phyloP scores from a whole-genome alignment of 2,888 invertebrate species.

The Sthenelais limicola region DNA sequence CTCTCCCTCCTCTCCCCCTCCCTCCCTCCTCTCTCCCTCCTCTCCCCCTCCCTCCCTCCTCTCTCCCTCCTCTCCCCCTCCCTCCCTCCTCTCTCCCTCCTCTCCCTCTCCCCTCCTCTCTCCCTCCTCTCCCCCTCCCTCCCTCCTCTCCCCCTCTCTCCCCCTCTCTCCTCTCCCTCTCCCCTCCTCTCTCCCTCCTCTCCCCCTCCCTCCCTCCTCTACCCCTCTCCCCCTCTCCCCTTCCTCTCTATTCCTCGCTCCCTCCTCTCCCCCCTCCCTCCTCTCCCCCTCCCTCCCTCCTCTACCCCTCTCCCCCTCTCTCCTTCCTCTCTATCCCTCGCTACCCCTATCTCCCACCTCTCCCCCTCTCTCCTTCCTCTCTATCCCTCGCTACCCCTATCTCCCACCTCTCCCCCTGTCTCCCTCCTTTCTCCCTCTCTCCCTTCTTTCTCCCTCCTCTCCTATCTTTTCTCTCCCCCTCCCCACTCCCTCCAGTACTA shows the following conservation, averaged over 20 bases:
- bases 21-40: neutral
- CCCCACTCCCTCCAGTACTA: too few species aligned
- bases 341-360: too few species aligned
- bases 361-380: too few species aligned
- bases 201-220: constrained; percentile 6
- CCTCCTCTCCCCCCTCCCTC: neutral
- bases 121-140: neutral
- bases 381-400: too few species aligned
- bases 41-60: neutral
- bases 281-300: neutral
- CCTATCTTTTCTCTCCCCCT: too few species aligned
- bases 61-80: neutral
- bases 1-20: constrained; percentile 2
- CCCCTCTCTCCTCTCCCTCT: neutral
- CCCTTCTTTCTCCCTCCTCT: too few species aligned
- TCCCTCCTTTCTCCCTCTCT: too few species aligned
- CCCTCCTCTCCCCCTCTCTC: neutral
- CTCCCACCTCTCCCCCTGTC: too few species aligned
- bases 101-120: constrained; percentile 7
- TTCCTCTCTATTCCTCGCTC: neutral
- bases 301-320: neutral
- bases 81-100: neutral
- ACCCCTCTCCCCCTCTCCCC: constrained; percentile 1
- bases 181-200: neutral
- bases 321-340: too few species aligned